Evolutionary conservation across 2,797 vertebrate genomes (phyloP).

Genomic region (Crenuchus spilurus): DNA sequence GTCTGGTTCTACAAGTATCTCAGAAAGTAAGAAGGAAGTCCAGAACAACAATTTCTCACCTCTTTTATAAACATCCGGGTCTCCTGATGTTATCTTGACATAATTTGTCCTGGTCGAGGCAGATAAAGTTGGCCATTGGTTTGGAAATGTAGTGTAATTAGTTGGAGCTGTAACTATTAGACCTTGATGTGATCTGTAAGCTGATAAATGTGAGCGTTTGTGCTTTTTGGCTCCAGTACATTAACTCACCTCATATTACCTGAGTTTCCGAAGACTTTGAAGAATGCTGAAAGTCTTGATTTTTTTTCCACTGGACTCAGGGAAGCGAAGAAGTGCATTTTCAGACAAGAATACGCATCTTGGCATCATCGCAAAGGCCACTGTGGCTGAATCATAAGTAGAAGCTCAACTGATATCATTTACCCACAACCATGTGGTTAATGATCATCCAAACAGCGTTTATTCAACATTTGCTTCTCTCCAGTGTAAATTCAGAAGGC

Average conservation of each 20-base stretch:
- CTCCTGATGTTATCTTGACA: too few species aligned
- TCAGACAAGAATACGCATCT: too few species aligned
- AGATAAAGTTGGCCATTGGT: neutral
- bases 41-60: neutral
- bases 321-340: neutral
- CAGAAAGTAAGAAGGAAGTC: neutral
- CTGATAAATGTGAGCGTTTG: neutral
- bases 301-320: neutral
- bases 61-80: too few species aligned
- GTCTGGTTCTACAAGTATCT: neutral
- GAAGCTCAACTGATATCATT: constrained; percentile 3
- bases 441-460: neutral
- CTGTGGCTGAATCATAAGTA: neutral
- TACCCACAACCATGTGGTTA: neutral
- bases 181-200: neutral
- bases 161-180: neutral
- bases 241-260: neutral
- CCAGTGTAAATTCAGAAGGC: neutral
- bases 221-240: neutral
- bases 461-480: neutral
- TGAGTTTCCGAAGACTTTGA: constrained; percentile 6
- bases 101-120: too few species aligned
- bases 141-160: neutral
- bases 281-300: neutral
- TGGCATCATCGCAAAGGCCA: neutral